A percentile compares a stretch with the other conserved stretches of the same genome.
Conservation (phyloP, 2,888 invertebrate species). For the Drosophila kanekoi region DNA sequence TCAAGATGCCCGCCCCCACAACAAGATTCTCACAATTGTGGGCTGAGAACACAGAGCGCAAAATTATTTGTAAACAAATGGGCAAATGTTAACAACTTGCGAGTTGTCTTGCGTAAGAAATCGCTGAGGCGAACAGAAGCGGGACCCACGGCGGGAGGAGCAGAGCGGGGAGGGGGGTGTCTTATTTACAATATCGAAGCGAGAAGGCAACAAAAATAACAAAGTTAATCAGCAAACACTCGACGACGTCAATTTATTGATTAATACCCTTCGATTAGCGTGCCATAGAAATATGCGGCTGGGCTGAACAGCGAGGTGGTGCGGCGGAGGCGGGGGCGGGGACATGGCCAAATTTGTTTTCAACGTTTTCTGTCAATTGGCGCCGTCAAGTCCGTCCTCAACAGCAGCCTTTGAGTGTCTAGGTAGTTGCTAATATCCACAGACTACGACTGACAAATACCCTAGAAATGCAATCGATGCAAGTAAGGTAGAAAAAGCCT, state of each 20-base stretch:
- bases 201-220: conserved; percentile 45
- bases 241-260: conserved; percentile 71
- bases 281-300: conserved; percentile 38
- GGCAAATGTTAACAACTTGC: conserved; percentile 48
- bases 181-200: conserved; percentile 12
- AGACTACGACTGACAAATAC: conserved; percentile 8
- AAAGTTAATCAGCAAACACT: conserved; percentile 74
- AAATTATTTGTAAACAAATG: conserved; percentile 63
- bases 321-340: not conserved
- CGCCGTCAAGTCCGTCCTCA: conserved; percentile 35
- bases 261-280: conserved; percentile 75
- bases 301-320: not conserved
- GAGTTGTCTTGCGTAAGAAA: conserved; percentile 42
- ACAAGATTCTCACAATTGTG: conserved; percentile 32
- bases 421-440: not conserved
- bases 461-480: not conserved
- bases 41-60: conserved; percentile 17
- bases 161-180: not conserved
- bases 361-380: conserved; percentile 32
- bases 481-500: not conserved
- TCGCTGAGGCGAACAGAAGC: too few species aligned
- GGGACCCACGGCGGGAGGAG: too few species aligned
- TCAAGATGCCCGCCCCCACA: conserved; percentile 47
- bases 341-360: conserved; percentile 48
- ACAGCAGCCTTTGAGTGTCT: conserved; percentile 13